These are phyloP conservation scores for Sphenodon punctatus DNA, from an alignment of 2,797 vertebrate genomes.

Conservation along the genomic window DNA sequence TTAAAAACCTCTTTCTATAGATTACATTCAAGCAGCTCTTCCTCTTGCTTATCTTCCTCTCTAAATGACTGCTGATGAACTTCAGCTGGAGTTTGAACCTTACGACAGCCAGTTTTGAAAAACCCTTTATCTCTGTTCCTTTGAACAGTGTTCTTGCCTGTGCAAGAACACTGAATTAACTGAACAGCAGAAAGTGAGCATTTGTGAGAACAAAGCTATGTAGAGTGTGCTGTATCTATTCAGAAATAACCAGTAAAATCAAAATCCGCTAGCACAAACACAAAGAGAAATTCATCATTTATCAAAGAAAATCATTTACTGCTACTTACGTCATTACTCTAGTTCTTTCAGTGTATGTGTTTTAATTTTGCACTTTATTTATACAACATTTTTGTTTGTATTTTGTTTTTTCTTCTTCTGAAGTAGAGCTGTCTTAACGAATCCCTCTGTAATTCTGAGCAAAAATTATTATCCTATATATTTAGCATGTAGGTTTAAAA, in stretches of 20 bases:
- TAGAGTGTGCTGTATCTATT: background rate
- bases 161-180: background rate
- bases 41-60: background rate
- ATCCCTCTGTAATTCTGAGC: background rate
- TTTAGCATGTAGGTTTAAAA: background rate
- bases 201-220: background rate
- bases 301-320: background rate
- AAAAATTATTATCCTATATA: background rate
- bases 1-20: constrained; percentile 18
- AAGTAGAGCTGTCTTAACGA: background rate
- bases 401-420: no score
- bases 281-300: background rate
- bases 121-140: constrained; percentile 3
- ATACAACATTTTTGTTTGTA: background rate
- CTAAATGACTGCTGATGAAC: background rate
- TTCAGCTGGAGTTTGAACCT: background rate
- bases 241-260: background rate
- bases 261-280: background rate
- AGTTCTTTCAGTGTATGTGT: no score
- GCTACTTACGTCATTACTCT: background rate
- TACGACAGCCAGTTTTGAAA: constrained; percentile 31
- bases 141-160: background rate
- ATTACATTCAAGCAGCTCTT: constrained; percentile 3
- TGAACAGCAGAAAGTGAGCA: background rate
- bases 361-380: background rate